Conservation (phyloP, 1,140 invertebrate genomes). For the Drosophila lacteicornis region DNA sequence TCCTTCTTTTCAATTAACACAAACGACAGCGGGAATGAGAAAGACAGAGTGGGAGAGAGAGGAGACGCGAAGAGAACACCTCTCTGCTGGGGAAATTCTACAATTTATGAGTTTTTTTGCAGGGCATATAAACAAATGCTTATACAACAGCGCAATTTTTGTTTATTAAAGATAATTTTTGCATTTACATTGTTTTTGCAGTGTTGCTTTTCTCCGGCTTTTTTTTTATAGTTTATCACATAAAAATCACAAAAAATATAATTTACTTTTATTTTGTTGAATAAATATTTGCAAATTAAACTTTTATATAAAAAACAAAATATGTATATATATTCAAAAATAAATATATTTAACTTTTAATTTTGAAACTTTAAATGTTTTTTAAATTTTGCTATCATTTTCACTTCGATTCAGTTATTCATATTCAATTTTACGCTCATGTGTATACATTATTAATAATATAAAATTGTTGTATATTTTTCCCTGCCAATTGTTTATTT, state of each 20-base stretch:
- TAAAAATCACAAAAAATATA: too few relatives aligned
- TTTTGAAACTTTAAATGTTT: not conserved
- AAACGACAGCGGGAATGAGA: conserved; percentile 1
- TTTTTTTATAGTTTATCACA: not conserved
- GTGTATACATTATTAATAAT: not conserved
- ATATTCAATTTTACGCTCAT: not conserved
- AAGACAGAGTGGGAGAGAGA: not conserved
- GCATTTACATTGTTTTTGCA: conserved; percentile 11
- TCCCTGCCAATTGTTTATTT: conserved; percentile 9
- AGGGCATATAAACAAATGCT: conserved; percentile 61
- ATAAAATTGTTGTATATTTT: conserved; percentile 6
- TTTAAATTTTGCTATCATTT: too few relatives aligned
- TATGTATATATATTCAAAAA: too few relatives aligned
- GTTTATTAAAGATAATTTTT: conserved; percentile 69
- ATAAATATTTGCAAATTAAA: too few relatives aligned
- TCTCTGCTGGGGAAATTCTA: conserved; percentile 46
- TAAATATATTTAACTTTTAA: too few relatives aligned
- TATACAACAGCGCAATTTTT: conserved; percentile 51
- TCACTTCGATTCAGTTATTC: too few relatives aligned
- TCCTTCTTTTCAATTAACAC: conserved; percentile 68
- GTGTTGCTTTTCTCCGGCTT: not conserved
- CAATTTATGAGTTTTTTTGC: conserved; percentile 61
- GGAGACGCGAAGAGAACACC: conserved; percentile 14
- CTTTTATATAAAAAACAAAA: too few relatives aligned
- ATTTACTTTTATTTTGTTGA: too few relatives aligned